Evolutionary conservation across 1,140 invertebrate species (phyloP), one percentile per base, ranked within the genome.

Genomic region (Neodiprion pinetum): DNA sequence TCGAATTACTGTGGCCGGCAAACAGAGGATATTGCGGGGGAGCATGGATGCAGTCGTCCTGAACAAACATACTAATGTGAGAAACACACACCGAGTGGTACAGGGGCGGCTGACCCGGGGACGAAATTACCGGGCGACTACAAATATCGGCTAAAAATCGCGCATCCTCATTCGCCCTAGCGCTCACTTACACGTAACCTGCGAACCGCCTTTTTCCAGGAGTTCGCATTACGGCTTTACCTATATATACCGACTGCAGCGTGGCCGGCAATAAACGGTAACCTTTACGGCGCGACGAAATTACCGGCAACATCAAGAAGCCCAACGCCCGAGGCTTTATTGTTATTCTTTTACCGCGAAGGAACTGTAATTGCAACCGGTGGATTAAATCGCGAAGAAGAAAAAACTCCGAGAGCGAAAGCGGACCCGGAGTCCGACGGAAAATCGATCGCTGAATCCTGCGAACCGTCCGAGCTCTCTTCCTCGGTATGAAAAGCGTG

Each of bases 1-100:
- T 78, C 72, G 76, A 83, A 83, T 84, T 80, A 85, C 81, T 75
- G 78, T 73, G 79, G 77, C 74, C 75, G 73, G 80, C 77, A 85
- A 85, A 85, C 82, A 84, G 77, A 81, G 80, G 83, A 86, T 86
- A 86, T 86, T 86, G 85, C 84, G 79, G 77, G 82, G 80, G 79
- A 83, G 82, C 81, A 78, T 84, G 81, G 81, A 77, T 53, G 66
- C 76, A 71, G 78, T 76, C 75, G 81, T 82, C 85, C 83, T 86
- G 70, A 79, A 77, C 76, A 86, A 86, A 86, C 80, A 86, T 47
- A 71, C 79, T 85, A 85, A 86, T 85, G 85, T 85, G 85, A 81
- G 84, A 86, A 86, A 85, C 82, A 85, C 84, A 85, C 83, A 85
- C 83, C 81, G 11, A 12, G 11, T 17, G 53, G 53, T 61, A 80